Evolutionary conservation across 2,888 invertebrate genomes (phyloP).

Genomic region (Ectemnius cavifrons): DNA sequence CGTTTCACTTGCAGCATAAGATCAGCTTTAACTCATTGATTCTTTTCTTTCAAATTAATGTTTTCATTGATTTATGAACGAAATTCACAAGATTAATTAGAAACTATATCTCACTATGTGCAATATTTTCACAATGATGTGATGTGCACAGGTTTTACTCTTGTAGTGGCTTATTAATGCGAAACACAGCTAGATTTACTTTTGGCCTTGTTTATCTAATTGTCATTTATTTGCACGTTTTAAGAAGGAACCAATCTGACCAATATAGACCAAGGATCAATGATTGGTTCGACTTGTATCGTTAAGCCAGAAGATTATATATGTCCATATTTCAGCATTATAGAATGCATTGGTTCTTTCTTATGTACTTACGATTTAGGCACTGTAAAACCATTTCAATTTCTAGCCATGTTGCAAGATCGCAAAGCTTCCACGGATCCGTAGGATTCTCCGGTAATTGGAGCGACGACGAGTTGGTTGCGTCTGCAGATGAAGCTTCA

Average conservation of each 20-base stretch:
- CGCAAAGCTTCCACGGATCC: slow-evolving; percentile 83
- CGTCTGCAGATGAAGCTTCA: slow-evolving; percentile 68
- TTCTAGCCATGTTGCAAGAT: slow-evolving; percentile 81
- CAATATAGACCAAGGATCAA: not conserved
- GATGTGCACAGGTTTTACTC: slow-evolving; percentile 14
- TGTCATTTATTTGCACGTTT: slow-evolving; percentile 41
- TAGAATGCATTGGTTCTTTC: slow-evolving; percentile 42
- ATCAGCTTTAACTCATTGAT: slow-evolving; percentile 25
- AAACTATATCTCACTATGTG: slow-evolving; percentile 16
- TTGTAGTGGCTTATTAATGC: slow-evolving; percentile 47
- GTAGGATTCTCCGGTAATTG: slow-evolving; percentile 76
- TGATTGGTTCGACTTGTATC: not conserved
- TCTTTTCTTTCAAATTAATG: slow-evolving; percentile 1
- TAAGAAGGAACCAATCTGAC: slow-evolving; percentile 41
- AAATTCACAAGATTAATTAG: not conserved
- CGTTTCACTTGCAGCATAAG: slow-evolving; percentile 11
- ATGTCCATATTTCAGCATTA: not conserved
- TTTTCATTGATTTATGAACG: slow-evolving; percentile 22
- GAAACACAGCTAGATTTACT: slow-evolving; percentile 41
- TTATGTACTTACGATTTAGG: slow-evolving; percentile 23
- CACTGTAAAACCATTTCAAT: slow-evolving; percentile 36
- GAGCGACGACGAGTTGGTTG: slow-evolving; percentile 69
- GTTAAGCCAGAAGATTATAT: not conserved
- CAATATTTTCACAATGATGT: slow-evolving; percentile 9
- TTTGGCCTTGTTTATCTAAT: slow-evolving; percentile 24